Evolutionary conservation across 2,797 vertebrate genomes (phyloP), one percentile per base, ranked within the genome.

Genomic region (Paedocypris micromegethes): DNA sequence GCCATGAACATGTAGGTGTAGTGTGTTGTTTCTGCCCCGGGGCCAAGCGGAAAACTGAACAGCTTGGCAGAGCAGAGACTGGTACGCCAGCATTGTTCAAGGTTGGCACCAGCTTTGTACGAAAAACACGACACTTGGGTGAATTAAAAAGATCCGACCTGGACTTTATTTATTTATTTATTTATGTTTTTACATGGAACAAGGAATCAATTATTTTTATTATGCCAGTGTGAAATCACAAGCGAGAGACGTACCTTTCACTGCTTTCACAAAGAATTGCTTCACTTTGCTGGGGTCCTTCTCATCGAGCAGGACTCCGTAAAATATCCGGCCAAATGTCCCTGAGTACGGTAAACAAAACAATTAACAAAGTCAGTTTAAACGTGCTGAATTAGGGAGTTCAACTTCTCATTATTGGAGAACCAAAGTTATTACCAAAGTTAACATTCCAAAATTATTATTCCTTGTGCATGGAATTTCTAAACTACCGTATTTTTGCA

Each of bases 271-370:
- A 88, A 99, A 99, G 76, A 94, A 88, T 76, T 92, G 89, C 64
- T 95, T 99, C 80, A 98, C 95, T 84, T 97, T 98, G 74, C 79
- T 94, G 70, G 95, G 93, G 83, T 98, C 97, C 84, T 97, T 98
- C 68, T 99, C 97, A 60, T 99, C 97, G 82, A 98, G 83, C 76
- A 99, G 84, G 75, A 94, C 87, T 7, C 97, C 97, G 3, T 95
- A 94, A 81, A 97, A 98, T 86, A 99, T 98, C 70, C 95, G 93
- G 3, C 97, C 97, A 90, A 99, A 99, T 0, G 97, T 99, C 77
- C 97, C 97, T 99, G 80, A 47, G 45, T 77, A 76, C 75, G 23
- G 23, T 23, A 23, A 23, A 23, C 75, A 76, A 79, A 78, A 76
- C 66, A 23, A 23, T 23, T 23, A 23, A 23, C 23, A 79, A 81